A percentile compares a stretch with the other conserved stretches of the same genome.
Conservation (phyloP, 2,113 vertebrate genomes). For the Cebus imitator region DNA sequence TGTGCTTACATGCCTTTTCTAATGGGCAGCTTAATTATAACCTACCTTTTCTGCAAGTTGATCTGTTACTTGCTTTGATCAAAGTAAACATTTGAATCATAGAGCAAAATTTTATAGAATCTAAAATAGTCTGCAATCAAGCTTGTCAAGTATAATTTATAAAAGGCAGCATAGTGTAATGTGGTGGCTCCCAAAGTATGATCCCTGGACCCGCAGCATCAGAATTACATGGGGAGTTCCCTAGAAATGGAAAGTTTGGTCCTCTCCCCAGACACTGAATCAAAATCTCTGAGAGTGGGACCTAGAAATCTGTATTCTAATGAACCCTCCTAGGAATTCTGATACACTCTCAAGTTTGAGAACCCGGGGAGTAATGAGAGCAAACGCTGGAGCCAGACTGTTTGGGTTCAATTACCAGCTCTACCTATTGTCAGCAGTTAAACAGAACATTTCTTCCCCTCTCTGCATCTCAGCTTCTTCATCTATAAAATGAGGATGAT, state of each 20-base stretch:
- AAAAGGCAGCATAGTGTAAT: background rate
- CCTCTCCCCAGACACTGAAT: background rate
- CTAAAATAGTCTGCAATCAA: background rate
- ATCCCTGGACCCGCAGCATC: background rate
- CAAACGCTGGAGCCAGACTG: background rate
- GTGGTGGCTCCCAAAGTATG: background rate
- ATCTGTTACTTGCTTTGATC: conserved; percentile 38
- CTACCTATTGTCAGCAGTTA: background rate
- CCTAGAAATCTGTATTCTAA: background rate
- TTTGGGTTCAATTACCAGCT: background rate
- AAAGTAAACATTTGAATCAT: conserved; percentile 46
- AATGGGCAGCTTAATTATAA: conserved; percentile 12
- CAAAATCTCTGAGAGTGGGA: background rate
- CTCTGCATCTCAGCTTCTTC: conserved; percentile 29
- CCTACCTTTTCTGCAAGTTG: background rate
- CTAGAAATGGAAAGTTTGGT: background rate
- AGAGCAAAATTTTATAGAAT: conserved; percentile 38
- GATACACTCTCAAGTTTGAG: background rate
- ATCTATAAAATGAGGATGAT: conserved; percentile 22
- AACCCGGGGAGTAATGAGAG: background rate
- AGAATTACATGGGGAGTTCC: background rate
- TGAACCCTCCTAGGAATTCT: background rate
- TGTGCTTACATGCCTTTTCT: background rate
- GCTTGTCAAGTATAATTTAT: conserved; percentile 1
- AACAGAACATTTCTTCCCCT: background rate